Percentiles rank a stretch among this genome's conserved stretches.
These are phyloP conservation scores for Pangasianodon gigas DNA, from an alignment of 2,113 vertebrate species.

Conservation along the genomic window DNA sequence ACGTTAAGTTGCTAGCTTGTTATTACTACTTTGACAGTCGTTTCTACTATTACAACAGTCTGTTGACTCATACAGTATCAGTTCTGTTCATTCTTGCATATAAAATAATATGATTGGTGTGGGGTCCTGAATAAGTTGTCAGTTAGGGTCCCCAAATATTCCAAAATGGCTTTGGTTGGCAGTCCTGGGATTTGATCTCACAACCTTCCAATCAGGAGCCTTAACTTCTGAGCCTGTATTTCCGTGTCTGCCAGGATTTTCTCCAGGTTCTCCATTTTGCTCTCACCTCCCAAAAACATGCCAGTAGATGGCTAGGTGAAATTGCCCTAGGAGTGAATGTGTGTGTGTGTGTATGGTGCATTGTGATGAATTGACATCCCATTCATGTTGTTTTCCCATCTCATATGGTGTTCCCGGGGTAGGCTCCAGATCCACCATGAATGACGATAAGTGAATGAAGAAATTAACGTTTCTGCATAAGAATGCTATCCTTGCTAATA, in stretches of 20 bases:
- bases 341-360: no score
- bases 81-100: neutral
- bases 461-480: neutral
- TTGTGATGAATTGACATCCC: no score
- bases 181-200: neutral
- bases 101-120: neutral
- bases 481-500: neutral
- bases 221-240: neutral
- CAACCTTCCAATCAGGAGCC: neutral
- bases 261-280: no score
- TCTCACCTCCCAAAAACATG: no score
- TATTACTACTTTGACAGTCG: neutral
- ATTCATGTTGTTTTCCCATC: no score
- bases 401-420: no score
- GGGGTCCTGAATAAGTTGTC: neutral
- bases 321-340: neutral
- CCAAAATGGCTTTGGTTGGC: neutral
- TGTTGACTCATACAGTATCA: neutral
- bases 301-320: neutral
- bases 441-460: no score
- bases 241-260: no score
- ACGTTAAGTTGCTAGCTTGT: neutral
- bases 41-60: neutral
- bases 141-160: neutral
- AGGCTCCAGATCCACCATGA: no score